A percentile compares a stretch with the other conserved stretches of the same genome.
Evolutionary conservation across 2,888 invertebrate species (phyloP).

Genomic region (Conus canariensis): DNA sequence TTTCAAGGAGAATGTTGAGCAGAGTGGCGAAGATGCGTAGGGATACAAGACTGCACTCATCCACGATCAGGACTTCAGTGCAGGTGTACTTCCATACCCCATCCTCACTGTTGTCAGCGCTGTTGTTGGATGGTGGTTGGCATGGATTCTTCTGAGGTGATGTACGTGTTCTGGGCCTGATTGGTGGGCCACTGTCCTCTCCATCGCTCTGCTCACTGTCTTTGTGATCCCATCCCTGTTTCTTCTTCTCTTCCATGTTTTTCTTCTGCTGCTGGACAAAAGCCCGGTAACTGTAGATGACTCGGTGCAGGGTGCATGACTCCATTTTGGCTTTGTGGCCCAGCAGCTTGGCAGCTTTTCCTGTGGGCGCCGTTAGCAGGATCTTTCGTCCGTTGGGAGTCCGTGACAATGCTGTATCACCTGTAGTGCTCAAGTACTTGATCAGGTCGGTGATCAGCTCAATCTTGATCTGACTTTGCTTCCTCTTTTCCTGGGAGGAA

Average conservation of each 20-base stretch:
- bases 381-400: slow-evolving; percentile 49
- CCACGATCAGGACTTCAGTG: slow-evolving; percentile 65
- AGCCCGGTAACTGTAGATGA: slow-evolving; percentile 56
- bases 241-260: not conserved
- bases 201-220: not conserved
- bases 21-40: slow-evolving; percentile 67
- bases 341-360: slow-evolving; percentile 73
- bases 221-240: not conserved
- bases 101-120: not conserved
- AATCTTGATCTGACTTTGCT: not conserved
- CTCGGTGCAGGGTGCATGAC: slow-evolving; percentile 70
- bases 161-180: too few relatives aligned
- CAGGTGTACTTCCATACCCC: slow-evolving; percentile 41
- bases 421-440: slow-evolving; percentile 5
- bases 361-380: slow-evolving; percentile 72
- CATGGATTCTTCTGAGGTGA: too few relatives aligned
- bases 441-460: slow-evolving; percentile 29
- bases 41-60: slow-evolving; percentile 74
- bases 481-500: slow-evolving; percentile 1
- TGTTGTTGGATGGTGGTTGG: not conserved
- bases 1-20: slow-evolving; percentile 60
- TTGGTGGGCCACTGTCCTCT: not conserved
- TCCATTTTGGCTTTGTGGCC: slow-evolving; percentile 64
- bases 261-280: slow-evolving; percentile 29
- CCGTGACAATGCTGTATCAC: slow-evolving; percentile 39